Conservation (phyloP, 53 echinoderm and acorn worm genomes). For the Stichopus horrens region DNA sequence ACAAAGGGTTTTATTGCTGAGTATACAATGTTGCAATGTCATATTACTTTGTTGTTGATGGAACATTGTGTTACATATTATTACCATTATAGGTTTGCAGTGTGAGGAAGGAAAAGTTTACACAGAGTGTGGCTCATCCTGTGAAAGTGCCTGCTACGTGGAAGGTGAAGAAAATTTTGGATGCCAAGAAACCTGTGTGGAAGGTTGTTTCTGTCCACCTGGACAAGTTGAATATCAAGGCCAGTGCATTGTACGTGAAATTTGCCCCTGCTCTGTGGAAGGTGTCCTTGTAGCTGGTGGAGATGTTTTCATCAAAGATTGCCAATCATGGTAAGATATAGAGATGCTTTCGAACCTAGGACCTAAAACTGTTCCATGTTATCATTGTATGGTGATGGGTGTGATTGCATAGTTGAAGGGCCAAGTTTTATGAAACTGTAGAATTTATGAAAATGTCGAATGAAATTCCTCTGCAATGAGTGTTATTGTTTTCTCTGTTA, state of each 20-base stretch:
- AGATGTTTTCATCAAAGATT: slow-evolving; percentile 48
- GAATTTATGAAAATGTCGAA: no score
- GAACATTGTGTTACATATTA: not conserved
- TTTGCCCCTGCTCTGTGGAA: slow-evolving; percentile 65
- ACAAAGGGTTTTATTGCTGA: no score
- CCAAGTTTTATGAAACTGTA: no score
- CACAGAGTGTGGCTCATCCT: slow-evolving; percentile 63
- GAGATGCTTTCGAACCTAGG: no score
- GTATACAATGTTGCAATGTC: no score
- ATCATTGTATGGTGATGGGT: no score
- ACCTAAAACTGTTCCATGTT: no score
- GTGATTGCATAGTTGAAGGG: no score
- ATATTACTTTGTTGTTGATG: no score
- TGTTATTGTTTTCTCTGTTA: no score
- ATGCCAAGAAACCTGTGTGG: slow-evolving; percentile 64
- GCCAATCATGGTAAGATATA: slow-evolving; percentile 68
- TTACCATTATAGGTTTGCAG: slow-evolving; percentile 65
- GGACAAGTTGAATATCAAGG: slow-evolving; percentile 51
- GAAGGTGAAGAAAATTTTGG: slow-evolving; percentile 28
- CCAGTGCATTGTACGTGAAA: slow-evolving; percentile 45
- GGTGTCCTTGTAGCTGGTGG: slow-evolving; percentile 29
- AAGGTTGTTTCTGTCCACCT: slow-evolving; percentile 76
- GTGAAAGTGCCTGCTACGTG: slow-evolving; percentile 55
- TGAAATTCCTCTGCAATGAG: no score
- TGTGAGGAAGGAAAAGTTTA: slow-evolving; percentile 70